Evolutionary conservation across 1,140 invertebrate genomes (phyloP).

Genomic region (Ectropis grisescens): DNA sequence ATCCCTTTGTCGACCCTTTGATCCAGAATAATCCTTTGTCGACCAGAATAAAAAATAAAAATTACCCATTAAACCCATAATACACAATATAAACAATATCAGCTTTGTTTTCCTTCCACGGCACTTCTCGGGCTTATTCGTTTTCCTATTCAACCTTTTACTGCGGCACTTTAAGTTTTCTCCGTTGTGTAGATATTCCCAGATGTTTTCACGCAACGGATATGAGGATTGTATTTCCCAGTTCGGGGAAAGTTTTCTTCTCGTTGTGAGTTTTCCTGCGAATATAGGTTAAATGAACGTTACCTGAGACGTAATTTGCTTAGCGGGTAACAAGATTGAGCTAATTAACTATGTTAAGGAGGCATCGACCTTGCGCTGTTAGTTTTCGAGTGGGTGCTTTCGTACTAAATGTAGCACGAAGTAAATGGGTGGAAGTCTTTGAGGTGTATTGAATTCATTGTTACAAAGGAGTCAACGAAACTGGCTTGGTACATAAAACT

Average conservation of each 20-base stretch:
- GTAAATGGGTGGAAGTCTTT: too few species aligned
- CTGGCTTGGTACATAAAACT: too few species aligned
- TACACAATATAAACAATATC: too few species aligned
- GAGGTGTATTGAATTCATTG: too few species aligned
- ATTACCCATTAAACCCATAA: too few species aligned
- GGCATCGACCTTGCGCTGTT: too few species aligned
- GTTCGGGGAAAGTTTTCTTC: conserved; percentile 23
- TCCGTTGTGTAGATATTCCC: conserved; percentile 26
- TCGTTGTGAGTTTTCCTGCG: conserved; percentile 36
- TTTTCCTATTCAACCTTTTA: conserved; percentile 14
- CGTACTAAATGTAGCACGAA: too few species aligned
- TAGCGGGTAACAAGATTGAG: neutral
- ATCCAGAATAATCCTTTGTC: too few species aligned
- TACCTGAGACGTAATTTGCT: conserved; percentile 33
- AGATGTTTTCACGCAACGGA: conserved; percentile 35
- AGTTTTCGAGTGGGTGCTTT: too few species aligned
- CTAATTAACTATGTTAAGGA: conserved; percentile 1
- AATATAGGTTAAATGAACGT: conserved; percentile 8
- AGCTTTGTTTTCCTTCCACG: conserved; percentile 4
- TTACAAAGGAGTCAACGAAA: too few species aligned
- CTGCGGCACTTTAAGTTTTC: conserved; percentile 13
- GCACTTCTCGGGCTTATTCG: conserved; percentile 12
- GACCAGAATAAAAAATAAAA: too few species aligned
- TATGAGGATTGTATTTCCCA: conserved; percentile 32
- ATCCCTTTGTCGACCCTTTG: too few species aligned